Evolutionary conservation across 1,140 invertebrate genomes (phyloP).

Genomic region (Thalassaphorura encarpata): DNA sequence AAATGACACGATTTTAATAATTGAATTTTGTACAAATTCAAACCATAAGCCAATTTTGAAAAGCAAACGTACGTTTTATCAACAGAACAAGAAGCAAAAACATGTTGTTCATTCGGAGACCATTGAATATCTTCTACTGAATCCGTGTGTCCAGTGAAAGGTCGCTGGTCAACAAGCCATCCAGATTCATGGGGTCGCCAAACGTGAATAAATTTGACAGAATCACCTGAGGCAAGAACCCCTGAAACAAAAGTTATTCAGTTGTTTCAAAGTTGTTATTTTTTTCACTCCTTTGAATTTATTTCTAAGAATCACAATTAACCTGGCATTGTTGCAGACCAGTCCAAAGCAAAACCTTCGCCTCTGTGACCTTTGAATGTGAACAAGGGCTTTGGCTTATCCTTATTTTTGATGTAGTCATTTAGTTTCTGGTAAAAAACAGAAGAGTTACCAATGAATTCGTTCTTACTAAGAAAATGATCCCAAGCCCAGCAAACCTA

Average conservation of each 20-base stretch:
- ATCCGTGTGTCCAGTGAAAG: constrained; percentile 72
- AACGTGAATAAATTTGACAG: constrained; percentile 80
- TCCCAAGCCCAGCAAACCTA: background rate
- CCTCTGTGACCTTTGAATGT: constrained; percentile 80
- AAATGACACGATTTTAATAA: background rate
- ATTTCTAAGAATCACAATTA: too few relatives aligned
- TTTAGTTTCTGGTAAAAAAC: constrained; percentile 22
- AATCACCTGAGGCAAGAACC: constrained; percentile 78
- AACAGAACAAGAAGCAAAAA: constrained; percentile 90
- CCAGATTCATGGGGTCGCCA: constrained; percentile 68
- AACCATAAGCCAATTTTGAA: constrained; percentile 3
- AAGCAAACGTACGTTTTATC: constrained; percentile 57
- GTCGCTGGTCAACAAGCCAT: constrained; percentile 82
- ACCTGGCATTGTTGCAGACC: constrained; percentile 69
- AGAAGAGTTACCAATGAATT: too few relatives aligned
- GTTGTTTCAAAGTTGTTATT: background rate
- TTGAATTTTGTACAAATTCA: constrained; percentile 3
- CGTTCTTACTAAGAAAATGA: background rate
- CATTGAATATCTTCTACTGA: constrained; percentile 99
- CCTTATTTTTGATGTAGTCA: constrained; percentile 37
- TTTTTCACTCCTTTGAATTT: background rate
- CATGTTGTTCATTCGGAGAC: constrained; percentile 91
- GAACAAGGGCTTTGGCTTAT: constrained; percentile 57
- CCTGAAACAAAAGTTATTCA: constrained; percentile 44
- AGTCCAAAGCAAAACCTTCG: constrained; percentile 93